Evolutionary conservation across 2,113 vertebrate genomes (phyloP).

Genomic region (Cryptomyrus ogoouensis): DNA sequence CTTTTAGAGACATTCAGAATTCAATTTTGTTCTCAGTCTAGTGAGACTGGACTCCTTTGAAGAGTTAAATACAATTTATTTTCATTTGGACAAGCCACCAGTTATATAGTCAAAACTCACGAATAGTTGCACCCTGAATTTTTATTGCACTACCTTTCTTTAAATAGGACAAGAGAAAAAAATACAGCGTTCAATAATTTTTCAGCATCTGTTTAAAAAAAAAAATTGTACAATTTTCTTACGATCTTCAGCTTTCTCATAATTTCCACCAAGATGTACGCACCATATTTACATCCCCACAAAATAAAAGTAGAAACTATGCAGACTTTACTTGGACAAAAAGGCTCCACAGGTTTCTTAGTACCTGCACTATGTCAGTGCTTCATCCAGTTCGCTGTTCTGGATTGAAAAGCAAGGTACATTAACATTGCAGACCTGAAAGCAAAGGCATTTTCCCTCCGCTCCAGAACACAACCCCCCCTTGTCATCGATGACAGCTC

Average conservation of each 20-base stretch:
- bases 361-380: too few relatives aligned
- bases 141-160: neutral
- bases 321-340: neutral
- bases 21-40: neutral
- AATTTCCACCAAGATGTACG: neutral
- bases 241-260: neutral
- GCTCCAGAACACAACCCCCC: neutral
- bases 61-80: neutral
- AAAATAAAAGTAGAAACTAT: neutral
- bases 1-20: neutral
- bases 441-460: constrained; percentile 13
- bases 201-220: neutral
- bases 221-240: neutral
- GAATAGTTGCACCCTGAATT: neutral
- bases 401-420: neutral
- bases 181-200: neutral
- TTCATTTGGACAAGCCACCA: neutral
- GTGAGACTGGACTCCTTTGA: neutral
- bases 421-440: constrained; percentile 19
- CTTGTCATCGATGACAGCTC: constrained; percentile 41
- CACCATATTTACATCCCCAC: neutral
- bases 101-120: neutral
- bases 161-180: neutral
- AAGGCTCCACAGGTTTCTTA: neutral
- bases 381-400: neutral